Evolutionary conservation across 2,888 invertebrate genomes (phyloP).

Genomic region (Liodrosophila aerea): DNA sequence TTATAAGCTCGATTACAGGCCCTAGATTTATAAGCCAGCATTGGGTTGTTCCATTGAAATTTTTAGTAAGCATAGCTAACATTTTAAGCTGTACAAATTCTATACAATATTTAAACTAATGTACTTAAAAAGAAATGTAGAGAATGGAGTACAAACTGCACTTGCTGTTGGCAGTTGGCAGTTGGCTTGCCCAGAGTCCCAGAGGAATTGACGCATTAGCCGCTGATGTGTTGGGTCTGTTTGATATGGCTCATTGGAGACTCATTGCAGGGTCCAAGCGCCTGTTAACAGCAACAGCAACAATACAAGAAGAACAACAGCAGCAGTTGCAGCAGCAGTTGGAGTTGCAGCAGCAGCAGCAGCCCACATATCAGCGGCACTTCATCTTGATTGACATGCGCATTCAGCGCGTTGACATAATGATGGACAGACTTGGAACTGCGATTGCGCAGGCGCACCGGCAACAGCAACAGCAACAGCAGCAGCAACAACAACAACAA

Average conservation of each 20-base stretch:
- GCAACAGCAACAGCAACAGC: slow-evolving; percentile 10
- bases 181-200: too few relatives aligned
- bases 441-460: slow-evolving; percentile 46
- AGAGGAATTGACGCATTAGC: slow-evolving; percentile 1
- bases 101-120: too few relatives aligned
- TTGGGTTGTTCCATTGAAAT: too few relatives aligned
- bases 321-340: not conserved
- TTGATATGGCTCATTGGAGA: slow-evolving; percentile 14
- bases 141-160: too few relatives aligned
- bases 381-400: slow-evolving; percentile 83
- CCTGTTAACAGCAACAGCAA: slow-evolving; percentile 19
- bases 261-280: slow-evolving; percentile 6
- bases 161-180: too few relatives aligned
- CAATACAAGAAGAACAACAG: not conserved
- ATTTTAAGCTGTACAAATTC: too few relatives aligned
- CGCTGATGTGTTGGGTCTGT: slow-evolving; percentile 10
- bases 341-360: slow-evolving; percentile 18
- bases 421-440: slow-evolving; percentile 80
- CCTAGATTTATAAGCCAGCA: too few relatives aligned
- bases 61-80: too few relatives aligned
- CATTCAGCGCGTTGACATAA: slow-evolving; percentile 82
- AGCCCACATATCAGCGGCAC: slow-evolving; percentile 78
- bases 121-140: too few relatives aligned
- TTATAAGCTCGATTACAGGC: too few relatives aligned
- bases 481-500: slow-evolving; percentile 11